These are phyloP conservation scores for Varecia variegata DNA, from an alignment of 2,797 vertebrate genomes.

Conservation along the genomic window DNA sequence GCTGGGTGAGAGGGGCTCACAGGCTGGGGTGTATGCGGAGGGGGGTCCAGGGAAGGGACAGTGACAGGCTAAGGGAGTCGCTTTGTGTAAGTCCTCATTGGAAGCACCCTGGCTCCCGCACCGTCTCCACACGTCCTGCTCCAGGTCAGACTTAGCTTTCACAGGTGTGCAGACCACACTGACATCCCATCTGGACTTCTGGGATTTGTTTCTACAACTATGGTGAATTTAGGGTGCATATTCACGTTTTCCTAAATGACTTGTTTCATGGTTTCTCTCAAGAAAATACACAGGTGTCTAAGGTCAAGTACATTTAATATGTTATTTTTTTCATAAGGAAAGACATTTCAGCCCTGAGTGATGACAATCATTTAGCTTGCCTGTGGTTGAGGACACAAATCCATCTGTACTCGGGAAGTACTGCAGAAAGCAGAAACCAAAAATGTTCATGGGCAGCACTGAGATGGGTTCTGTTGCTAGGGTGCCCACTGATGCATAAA, in stretches of 20 bases:
- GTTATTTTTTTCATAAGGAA: slow-evolving; percentile 27
- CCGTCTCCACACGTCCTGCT: not conserved
- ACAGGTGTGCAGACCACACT: not conserved
- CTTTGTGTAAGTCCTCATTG: not conserved
- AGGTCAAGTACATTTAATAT: slow-evolving; percentile 13
- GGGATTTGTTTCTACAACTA: not conserved
- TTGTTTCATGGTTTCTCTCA: not conserved
- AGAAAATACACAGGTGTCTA: not conserved
- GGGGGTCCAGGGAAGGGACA: rapidly evolving
- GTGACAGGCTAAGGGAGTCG: not conserved
- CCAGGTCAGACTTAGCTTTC: not conserved
- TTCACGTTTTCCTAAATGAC: not conserved
- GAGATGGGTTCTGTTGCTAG: slow-evolving; percentile 11
- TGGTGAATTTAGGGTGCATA: not conserved
- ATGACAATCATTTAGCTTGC: not conserved
- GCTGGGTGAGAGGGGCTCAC: not conserved
- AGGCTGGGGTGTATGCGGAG: not conserved
- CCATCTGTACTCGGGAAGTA: not conserved
- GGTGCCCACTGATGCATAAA: not conserved
- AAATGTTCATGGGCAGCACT: not conserved
- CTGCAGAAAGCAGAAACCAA: slow-evolving; percentile 5
- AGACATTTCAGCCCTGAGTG: not conserved
- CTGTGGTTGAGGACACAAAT: not conserved
- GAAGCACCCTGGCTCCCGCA: not conserved
- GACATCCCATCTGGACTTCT: not conserved